Evolutionary conservation across 2,113 vertebrate species (phyloP).

Genomic region (Pseudonaja textilis): DNA sequence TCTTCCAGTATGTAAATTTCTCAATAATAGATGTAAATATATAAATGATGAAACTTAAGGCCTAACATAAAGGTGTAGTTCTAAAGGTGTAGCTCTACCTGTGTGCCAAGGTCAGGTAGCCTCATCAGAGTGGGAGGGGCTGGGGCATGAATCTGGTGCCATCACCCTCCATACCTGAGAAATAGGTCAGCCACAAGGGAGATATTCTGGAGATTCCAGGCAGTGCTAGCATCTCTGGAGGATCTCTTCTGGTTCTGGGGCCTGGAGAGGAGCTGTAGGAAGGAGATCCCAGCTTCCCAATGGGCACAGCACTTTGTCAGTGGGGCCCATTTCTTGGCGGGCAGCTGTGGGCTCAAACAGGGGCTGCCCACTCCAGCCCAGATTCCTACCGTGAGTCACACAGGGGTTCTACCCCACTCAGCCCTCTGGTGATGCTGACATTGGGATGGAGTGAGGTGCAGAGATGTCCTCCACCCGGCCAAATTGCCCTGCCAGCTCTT

Average conservation of each 20-base stretch:
- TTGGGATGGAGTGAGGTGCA: not conserved
- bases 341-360: not conserved
- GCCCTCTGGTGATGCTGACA: not conserved
- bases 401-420: not conserved
- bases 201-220: not conserved
- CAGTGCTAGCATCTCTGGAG: not conserved
- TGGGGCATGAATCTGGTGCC: not conserved
- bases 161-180: not conserved
- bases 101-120: not conserved
- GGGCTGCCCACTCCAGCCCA: not conserved
- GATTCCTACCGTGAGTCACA: not conserved
- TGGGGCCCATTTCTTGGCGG: not conserved
- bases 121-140: not conserved
- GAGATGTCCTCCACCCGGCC: not conserved
- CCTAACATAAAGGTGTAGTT: not conserved
- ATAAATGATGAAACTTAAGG: not conserved
- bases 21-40: not conserved
- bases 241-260: not conserved
- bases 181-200: not conserved
- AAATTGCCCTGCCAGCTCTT: conserved; percentile 49
- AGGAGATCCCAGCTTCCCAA: not conserved
- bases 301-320: not conserved
- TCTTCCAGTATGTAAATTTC: not conserved
- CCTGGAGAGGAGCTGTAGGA: not conserved
- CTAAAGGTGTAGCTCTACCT: not conserved